Evolutionary conservation across 2,113 vertebrate genomes (phyloP).

Genomic region (Equus przewalskii): DNA sequence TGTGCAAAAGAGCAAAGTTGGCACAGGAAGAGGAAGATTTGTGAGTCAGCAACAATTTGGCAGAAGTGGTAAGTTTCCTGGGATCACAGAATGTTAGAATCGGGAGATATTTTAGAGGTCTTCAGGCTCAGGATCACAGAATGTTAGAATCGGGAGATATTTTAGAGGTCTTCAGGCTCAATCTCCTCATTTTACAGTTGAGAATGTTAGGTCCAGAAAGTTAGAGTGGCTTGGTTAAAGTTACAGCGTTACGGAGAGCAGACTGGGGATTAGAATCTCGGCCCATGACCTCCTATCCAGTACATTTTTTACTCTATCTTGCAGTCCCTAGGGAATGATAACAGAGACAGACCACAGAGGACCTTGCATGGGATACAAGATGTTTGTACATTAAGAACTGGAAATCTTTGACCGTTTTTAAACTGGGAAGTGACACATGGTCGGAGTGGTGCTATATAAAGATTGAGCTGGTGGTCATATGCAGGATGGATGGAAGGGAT

Average conservation of each 20-base stretch:
- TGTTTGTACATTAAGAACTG: neutral
- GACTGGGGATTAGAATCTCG: neutral
- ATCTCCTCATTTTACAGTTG: conserved; percentile 6
- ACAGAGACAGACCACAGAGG: conserved; percentile 5
- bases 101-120: neutral
- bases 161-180: neutral
- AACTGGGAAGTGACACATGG: neutral
- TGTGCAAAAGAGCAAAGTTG: neutral
- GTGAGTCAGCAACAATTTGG: neutral
- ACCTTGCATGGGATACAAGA: neutral
- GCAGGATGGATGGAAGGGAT: neutral
- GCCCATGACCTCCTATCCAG: neutral
- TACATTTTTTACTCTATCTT: neutral
- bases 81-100: neutral
- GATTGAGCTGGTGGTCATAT: neutral
- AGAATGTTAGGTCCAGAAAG: neutral
- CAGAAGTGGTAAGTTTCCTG: neutral
- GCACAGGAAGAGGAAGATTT: neutral
- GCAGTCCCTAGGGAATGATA: neutral
- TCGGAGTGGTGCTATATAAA: neutral
- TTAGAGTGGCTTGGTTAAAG: neutral
- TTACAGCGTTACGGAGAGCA: neutral
- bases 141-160: neutral
- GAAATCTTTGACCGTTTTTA: neutral
- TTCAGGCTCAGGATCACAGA: neutral